A percentile compares a stretch with the other conserved stretches of the same genome.
Evolutionary conservation across 2,888 invertebrate genomes (phyloP).

Genomic region (Prosapia bicincta): DNA sequence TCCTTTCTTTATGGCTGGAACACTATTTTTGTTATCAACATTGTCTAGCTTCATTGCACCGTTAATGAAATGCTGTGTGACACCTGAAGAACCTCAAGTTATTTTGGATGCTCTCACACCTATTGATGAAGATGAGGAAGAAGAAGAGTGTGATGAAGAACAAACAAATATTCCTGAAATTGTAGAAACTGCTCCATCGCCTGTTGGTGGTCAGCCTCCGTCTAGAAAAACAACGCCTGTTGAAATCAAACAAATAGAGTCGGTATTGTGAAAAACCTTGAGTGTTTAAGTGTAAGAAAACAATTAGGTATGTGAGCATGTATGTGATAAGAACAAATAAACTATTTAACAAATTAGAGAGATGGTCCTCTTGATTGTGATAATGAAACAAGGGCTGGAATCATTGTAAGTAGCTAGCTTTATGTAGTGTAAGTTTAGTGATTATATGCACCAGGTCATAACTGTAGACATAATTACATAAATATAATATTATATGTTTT

Average conservation of each 20-base stretch:
- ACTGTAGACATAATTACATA: not conserved
- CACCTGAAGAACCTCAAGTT: conserved; percentile 58
- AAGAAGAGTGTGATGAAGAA: conserved; percentile 66
- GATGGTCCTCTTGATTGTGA: not conserved
- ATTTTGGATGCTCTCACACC: conserved; percentile 72
- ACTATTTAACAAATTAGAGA: not conserved
- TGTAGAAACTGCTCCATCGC: conserved; percentile 71
- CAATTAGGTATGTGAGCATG: too few relatives aligned
- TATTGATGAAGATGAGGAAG: conserved; percentile 71
- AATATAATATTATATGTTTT: too few relatives aligned
- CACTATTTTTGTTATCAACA: conserved; percentile 80
- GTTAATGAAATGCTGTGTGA: conserved; percentile 56
- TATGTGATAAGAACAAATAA: not conserved
- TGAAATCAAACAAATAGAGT: conserved; percentile 68
- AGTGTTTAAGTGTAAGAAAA: too few relatives aligned
- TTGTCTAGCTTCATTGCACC: conserved; percentile 81
- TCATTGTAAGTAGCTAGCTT: not conserved
- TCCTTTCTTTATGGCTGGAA: conserved; percentile 91
- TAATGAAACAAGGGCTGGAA: not conserved
- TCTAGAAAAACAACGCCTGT: conserved; percentile 45
- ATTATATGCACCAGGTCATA: not conserved
- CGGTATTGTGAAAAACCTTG: conserved; percentile 59
- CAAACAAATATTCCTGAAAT: conserved; percentile 61
- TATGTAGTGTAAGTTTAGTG: too few relatives aligned
- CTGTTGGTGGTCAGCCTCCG: conserved; percentile 50